phyloP scores from a whole-genome alignment of 1,140 invertebrate genomes.

The Orchesella cincta region DNA sequence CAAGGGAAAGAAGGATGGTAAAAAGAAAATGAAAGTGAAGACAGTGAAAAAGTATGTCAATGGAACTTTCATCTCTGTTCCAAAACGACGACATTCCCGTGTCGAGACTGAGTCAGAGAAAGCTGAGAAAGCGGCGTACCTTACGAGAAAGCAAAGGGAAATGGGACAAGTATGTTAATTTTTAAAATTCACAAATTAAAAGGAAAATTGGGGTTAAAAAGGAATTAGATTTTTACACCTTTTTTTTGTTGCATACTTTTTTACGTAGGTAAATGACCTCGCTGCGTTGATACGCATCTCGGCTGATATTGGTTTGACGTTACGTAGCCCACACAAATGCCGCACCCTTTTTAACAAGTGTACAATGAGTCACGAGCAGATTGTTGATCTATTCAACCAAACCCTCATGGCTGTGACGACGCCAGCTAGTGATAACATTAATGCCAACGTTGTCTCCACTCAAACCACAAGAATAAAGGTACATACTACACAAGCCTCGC shows the following conservation, averaged over 20 bases:
- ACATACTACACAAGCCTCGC: background rate
- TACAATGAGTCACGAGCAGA: slow-evolving; percentile 15
- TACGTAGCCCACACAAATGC: slow-evolving; percentile 13
- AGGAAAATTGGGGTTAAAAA: background rate
- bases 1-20: slow-evolving; percentile 12
- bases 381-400: slow-evolving; percentile 21
- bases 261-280: slow-evolving; percentile 1
- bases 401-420: background rate
- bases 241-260: background rate
- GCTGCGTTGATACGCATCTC: slow-evolving; percentile 18
- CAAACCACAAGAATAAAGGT: background rate
- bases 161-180: slow-evolving; percentile 17
- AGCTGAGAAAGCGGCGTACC: background rate
- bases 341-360: slow-evolving; percentile 17
- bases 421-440: background rate
- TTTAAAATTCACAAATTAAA: background rate
- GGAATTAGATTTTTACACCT: background rate
- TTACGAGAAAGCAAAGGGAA: slow-evolving; percentile 1
- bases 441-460: background rate
- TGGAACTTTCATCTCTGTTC: slow-evolving; percentile 2
- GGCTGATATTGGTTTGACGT: slow-evolving; percentile 1
- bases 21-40: slow-evolving; percentile 30
- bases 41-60: slow-evolving; percentile 12
- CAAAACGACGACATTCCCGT: background rate
- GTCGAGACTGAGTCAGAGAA: background rate